Conservation (phyloP, 2,888 invertebrate genomes). For the Dryadula phaetusa region DNA sequence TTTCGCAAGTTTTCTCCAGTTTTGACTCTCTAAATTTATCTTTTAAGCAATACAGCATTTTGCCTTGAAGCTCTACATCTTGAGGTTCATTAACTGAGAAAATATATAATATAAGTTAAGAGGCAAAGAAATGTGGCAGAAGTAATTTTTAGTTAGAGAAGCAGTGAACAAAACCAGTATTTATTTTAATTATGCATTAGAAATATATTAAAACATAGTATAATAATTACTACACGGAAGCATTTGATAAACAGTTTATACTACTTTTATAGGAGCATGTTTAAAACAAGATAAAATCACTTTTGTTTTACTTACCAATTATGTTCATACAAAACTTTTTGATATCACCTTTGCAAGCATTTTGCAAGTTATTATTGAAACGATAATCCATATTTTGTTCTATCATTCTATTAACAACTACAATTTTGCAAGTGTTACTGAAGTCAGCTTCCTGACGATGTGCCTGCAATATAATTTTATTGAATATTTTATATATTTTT, state of each 20-base stretch:
- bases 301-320: constrained; percentile 67
- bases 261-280: no score
- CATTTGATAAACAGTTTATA: no score
- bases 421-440: constrained; percentile 91
- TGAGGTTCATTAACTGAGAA: constrained; percentile 75
- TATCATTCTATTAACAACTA: constrained; percentile 94
- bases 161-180: no score
- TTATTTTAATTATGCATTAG: no score
- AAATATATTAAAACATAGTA: no score
- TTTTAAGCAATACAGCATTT: constrained; percentile 92
- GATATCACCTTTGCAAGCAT: constrained; percentile 92
- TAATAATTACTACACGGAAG: no score
- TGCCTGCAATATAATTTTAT: constrained; percentile 69
- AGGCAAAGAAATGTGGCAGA: no score
- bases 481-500: background rate
- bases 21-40: constrained; percentile 90
- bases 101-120: no score
- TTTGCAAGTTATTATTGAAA: constrained; percentile 93
- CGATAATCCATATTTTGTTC: constrained; percentile 96
- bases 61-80: constrained; percentile 92
- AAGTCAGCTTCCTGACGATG: constrained; percentile 91
- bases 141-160: no score
- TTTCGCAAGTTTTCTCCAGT: constrained; percentile 90
- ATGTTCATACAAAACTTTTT: constrained; percentile 83
- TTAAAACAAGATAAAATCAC: no score